Evolutionary conservation across 2,888 invertebrate species (phyloP).

Genomic region (Eupithecia subumbrata): DNA sequence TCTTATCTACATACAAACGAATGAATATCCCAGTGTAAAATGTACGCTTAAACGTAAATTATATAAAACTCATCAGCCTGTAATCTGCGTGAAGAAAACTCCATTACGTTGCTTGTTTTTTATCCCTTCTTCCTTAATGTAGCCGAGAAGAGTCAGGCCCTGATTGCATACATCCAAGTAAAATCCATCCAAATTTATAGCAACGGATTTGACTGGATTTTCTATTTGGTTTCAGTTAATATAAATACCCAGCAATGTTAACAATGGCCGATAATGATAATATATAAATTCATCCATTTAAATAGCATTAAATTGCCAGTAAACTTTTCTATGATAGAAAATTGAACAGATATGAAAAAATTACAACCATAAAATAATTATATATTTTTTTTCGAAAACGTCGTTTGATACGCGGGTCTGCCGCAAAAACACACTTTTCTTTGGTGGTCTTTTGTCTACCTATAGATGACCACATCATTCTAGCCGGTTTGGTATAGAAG

Average conservation of each 20-base stretch:
- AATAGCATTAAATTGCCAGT: not conserved
- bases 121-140: slow-evolving; percentile 34
- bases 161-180: slow-evolving; percentile 39
- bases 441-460: not conserved
- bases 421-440: not conserved
- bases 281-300: no score
- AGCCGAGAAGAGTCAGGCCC: slow-evolving; percentile 24
- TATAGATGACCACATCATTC: not conserved
- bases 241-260: not conserved
- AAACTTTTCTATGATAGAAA: not conserved
- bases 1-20: not conserved
- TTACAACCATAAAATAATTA: no score
- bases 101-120: slow-evolving; percentile 39
- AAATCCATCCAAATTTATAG: slow-evolving; percentile 29
- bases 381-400: no score
- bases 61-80: slow-evolving; percentile 38
- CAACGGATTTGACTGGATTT: slow-evolving; percentile 19
- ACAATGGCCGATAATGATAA: no score
- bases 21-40: not conserved
- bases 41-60: not conserved
- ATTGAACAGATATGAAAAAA: not conserved
- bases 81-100: slow-evolving; percentile 37
- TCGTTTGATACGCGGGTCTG: not conserved
- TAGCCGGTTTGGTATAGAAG: not conserved
- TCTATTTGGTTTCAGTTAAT: slow-evolving; percentile 1